Evolutionary conservation across 1,140 invertebrate species (phyloP), one percentile per base, ranked within the genome.

Genomic region (Brachionus plicatilis): DNA sequence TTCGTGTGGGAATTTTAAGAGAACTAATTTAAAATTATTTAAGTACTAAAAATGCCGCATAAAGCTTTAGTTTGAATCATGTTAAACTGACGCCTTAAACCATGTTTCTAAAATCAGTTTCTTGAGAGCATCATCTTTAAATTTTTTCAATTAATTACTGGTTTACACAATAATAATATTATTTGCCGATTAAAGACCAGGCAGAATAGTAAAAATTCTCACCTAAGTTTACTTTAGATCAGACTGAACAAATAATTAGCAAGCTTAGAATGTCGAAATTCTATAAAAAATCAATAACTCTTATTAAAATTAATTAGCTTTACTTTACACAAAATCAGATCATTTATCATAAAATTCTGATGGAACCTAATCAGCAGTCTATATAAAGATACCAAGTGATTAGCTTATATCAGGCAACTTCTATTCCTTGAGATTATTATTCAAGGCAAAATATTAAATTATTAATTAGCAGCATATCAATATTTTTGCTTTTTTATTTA

Each of bases 281-380:
- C 41, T 43, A 72, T 72, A 72, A 72, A 72, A 72, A 72, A 72
- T 72, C 68, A 72, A 72, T 72, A 72, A 43, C 29, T 72, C 17
- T 72, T 72, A 72, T 72, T 72, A 72, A 72, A 41, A 72, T 72
- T 72, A 72, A 72, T 72, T 72, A 72, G 68, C 37, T 72, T 20
- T 41, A 12, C 17, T 60, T 7, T 27, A 60, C 53, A 60, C 20
- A 60, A 60, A 60, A 60, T 60, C 53, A 20, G 53, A 60, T 60
- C 53, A 60, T 60, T 60, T 60, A 20, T 20, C 53, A 60, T 24
- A 60, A 60, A 60, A 20, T 20, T 43, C 17, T 68, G 29, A n/a
- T 68, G 66, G 41, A 72, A 72, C 3, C 41, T 72, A 72, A 72
- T 20, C 17, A 72, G 41, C 33, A 4, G 9, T 1, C n/a, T 20